phyloP scores from a whole-genome alignment of 2,113 vertebrate species.

The Mus spicilegus region DNA sequence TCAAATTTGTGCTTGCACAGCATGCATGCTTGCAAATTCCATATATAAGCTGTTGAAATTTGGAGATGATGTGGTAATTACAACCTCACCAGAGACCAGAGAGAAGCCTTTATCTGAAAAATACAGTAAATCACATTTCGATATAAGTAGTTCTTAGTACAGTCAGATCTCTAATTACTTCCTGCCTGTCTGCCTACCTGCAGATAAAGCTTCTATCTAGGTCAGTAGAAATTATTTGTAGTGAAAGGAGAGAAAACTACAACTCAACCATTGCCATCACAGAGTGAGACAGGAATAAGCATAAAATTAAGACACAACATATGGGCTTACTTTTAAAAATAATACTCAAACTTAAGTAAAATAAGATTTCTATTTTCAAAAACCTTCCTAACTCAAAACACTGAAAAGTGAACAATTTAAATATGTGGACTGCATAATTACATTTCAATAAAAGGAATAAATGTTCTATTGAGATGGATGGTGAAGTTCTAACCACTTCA shows the following conservation, averaged over 20 bases:
- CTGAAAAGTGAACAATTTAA: background rate
- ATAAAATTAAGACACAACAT: background rate
- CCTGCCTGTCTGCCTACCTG: constrained; percentile 56
- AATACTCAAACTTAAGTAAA: constrained; percentile 3
- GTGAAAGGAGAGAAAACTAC: background rate
- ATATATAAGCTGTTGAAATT: constrained; percentile 19
- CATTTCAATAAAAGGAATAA: constrained; percentile 1
- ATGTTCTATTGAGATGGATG: background rate
- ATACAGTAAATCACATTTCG: constrained; percentile 63
- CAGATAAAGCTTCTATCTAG: constrained; percentile 65
- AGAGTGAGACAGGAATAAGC: constrained; percentile 2
- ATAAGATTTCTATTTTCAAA: background rate
- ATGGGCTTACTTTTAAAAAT: constrained; percentile 36
- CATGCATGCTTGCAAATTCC: constrained; percentile 40
- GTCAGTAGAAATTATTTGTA: constrained; percentile 52
- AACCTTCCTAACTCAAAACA: background rate
- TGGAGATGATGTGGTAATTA: constrained; percentile 56
- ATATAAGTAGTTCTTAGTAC: constrained; percentile 65
- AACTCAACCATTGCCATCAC: background rate
- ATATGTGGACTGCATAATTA: background rate
- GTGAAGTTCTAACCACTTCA: background rate
- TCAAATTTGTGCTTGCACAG: constrained; percentile 59
- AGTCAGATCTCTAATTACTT: constrained; percentile 62
- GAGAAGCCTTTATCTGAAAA: constrained; percentile 67
- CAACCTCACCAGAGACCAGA: constrained; percentile 61